phyloP scores from a whole-genome alignment of 2,888 invertebrate genomes.

The Bombylius discolor region DNA sequence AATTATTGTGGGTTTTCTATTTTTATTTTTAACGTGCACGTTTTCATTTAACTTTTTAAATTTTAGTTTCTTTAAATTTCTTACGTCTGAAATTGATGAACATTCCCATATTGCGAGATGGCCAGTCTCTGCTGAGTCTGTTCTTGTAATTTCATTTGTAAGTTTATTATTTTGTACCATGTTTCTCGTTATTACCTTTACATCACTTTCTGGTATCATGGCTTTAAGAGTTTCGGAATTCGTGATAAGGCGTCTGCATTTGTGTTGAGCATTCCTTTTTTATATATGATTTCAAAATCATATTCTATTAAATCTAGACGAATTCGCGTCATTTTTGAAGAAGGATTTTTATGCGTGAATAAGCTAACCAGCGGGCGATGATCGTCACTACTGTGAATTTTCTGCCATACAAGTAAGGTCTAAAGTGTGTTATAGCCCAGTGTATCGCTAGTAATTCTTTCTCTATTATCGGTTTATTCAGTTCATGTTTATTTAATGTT shows the following conservation, averaged over 20 bases:
- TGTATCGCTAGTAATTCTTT: conserved; percentile 19
- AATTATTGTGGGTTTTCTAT: neutral
- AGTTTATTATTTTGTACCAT: neutral
- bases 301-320: too few relatives aligned
- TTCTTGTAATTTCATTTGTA: too few relatives aligned
- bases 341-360: too few relatives aligned
- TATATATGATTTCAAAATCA: too few relatives aligned
- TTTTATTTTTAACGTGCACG: neutral
- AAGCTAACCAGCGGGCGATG: too few relatives aligned
- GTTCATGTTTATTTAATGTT: neutral
- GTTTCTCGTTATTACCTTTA: too few relatives aligned
- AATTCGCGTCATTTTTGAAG: too few relatives aligned
- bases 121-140: too few relatives aligned
- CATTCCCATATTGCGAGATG: neutral
- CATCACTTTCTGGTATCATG: neutral
- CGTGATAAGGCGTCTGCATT: neutral
- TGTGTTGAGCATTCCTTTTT: too few relatives aligned
- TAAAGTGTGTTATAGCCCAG: conserved; percentile 12
- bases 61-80: neutral
- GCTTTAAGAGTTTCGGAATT: neutral
- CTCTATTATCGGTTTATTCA: conserved; percentile 20
- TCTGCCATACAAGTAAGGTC: too few relatives aligned
- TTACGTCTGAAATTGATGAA: neutral
- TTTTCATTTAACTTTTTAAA: neutral
- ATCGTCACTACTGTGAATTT: too few relatives aligned